Conservation (phyloP, 2,888 invertebrate genomes). For the Tipula unca region DNA sequence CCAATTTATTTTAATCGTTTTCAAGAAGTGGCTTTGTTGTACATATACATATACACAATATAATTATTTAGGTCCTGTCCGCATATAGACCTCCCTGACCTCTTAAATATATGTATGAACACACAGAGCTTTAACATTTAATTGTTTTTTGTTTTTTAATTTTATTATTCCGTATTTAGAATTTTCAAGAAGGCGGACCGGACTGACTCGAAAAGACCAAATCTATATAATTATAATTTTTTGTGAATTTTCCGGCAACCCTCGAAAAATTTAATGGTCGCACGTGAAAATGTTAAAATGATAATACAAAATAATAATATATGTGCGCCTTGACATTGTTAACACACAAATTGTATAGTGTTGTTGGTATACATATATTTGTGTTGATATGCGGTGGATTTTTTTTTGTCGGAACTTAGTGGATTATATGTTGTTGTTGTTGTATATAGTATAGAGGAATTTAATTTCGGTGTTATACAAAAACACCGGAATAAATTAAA, state of each 20-base stretch:
- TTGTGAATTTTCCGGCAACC: too few relatives aligned
- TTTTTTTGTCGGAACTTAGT: background rate
- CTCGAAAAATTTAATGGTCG: background rate
- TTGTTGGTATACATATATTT: background rate
- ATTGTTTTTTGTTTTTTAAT: too few relatives aligned
- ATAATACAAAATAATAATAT: too few relatives aligned
- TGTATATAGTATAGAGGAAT: background rate
- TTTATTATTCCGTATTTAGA: too few relatives aligned
- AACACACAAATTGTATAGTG: background rate
- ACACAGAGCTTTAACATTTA: too few relatives aligned
- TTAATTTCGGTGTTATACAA: background rate
- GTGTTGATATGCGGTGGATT: too few relatives aligned
- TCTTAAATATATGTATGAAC: too few relatives aligned
- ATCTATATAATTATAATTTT: too few relatives aligned
- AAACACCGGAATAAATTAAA: conserved; percentile 8
- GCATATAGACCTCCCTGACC: background rate
- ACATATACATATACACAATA: background rate
- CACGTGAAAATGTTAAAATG: background rate
- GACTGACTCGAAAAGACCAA: too few relatives aligned
- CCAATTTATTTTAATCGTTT: conserved; percentile 16
- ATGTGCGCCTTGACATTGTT: background rate
- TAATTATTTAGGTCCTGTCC: background rate
- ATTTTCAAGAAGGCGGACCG: too few relatives aligned
- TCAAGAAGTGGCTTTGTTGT: background rate
- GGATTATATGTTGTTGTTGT: background rate